Evolutionary conservation across 2,888 invertebrate species (phyloP), one percentile per base, ranked within the genome.

Genomic region (Drosophila stalkeri): DNA sequence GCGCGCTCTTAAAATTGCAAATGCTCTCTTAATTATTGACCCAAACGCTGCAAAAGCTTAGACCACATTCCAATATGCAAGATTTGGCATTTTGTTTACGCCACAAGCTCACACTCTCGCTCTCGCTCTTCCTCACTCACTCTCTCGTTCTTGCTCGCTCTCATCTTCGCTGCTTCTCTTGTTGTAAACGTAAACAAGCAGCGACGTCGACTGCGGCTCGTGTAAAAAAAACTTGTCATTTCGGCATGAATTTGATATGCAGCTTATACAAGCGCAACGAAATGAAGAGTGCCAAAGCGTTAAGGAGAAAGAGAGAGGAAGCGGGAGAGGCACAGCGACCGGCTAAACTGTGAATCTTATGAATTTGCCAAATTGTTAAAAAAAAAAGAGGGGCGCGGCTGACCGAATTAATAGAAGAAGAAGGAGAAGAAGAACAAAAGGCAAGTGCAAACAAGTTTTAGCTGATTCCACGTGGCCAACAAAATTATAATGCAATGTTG

Each of bases 181-280:
- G 64, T 31, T 67, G 67, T 68, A 77, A 80, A 81, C 78, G 69
- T 80, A 76, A 80, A 77, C 67, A 77, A 76, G 64, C 77, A 47
- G 64, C 72, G 64, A 57, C 46, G 65, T 20, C 35, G 23, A 51
- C 73, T 16, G 51, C 41, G 47, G 31, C 37, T 14, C 37, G 56
- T 46, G 52, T 51, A 70, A 57, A 44, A 54, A 67, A 69, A 70
- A 72, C 52, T 68, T 73, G 77, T 77, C 70, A 72, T 56, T 71
- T 85, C 70, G 72, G 63, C 85, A 80, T 44, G 44, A 85, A 85
- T 87, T 89, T 71, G 75, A 81, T 85, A 84, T 75, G 80, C 72
- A 39, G 77, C 77, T 89, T 84, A 86, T 47, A 71, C 55, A 71
- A 78, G 64, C 63, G 64, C 49, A 64, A 37, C 71, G 39, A 56